Conservation (phyloP, 2,797 vertebrate species). For the Brachyalestes nurse region DNA sequence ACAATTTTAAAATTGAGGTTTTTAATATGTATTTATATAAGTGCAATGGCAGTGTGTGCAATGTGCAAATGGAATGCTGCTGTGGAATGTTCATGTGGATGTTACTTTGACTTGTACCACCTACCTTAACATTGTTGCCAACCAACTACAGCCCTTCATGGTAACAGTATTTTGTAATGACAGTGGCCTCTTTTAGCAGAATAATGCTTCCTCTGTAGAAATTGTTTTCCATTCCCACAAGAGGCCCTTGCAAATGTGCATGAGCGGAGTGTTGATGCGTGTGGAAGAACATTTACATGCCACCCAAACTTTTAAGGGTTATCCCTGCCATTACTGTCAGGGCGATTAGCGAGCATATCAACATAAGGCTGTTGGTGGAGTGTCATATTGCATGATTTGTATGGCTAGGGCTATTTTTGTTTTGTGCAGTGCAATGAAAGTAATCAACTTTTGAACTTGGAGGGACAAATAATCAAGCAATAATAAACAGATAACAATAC, state of each 20-base stretch:
- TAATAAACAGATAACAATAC: neutral
- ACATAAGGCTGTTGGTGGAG: slow-evolving; percentile 61
- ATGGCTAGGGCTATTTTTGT: neutral
- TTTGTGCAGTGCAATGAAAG: neutral
- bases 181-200: no score
- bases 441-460: neutral
- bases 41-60: no score
- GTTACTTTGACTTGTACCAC: no score
- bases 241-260: slow-evolving; percentile 69
- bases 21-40: no score
- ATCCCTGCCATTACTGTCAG: slow-evolving; percentile 62
- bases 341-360: slow-evolving; percentile 64
- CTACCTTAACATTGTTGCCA: no score
- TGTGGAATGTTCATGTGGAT: no score
- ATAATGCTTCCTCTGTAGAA: no score
- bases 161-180: no score
- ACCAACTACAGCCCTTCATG: no score
- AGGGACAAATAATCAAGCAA: neutral
- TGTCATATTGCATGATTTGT: slow-evolving; percentile 34
- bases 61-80: no score
- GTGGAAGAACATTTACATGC: slow-evolving; percentile 71
- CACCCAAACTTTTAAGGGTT: slow-evolving; percentile 73
- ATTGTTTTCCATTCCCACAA: slow-evolving; percentile 69
- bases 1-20: no score
- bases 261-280: slow-evolving; percentile 55